These are phyloP conservation scores for Drosophila niveifrons DNA, from an alignment of 2,888 invertebrate genomes.

Conservation along the genomic window DNA sequence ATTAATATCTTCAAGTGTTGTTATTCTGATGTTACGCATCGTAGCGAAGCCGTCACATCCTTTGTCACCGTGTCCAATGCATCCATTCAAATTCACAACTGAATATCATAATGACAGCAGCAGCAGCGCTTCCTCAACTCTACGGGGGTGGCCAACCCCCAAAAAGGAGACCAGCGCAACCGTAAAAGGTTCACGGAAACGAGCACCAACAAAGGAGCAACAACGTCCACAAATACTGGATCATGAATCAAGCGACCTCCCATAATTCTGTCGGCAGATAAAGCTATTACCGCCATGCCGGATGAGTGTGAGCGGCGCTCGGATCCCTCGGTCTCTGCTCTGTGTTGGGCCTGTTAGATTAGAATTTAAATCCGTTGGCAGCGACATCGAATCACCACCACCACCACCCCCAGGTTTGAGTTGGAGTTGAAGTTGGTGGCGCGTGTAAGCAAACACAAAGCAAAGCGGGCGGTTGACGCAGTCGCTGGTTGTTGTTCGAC, in stretches of 20 bases:
- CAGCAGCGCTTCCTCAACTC: slow-evolving; percentile 48
- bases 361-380: slow-evolving; percentile 75
- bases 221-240: slow-evolving; percentile 59
- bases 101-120: slow-evolving; percentile 50
- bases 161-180: background rate
- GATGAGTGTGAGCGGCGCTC: slow-evolving; percentile 66
- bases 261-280: slow-evolving; percentile 85
- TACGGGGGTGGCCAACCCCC: slow-evolving; percentile 35
- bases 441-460: slow-evolving; percentile 63
- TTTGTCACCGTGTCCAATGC: slow-evolving; percentile 30
- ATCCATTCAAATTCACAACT: slow-evolving; percentile 58
- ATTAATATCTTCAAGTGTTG: background rate
- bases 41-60: slow-evolving; percentile 25
- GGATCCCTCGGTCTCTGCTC: slow-evolving; percentile 56
- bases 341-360: slow-evolving; percentile 68
- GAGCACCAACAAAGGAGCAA: slow-evolving; percentile 46
- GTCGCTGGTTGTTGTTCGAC: slow-evolving; percentile 53
- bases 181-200: slow-evolving; percentile 39
- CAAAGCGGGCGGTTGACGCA: slow-evolving; percentile 49
- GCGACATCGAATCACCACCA: slow-evolving; percentile 33
- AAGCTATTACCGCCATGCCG: slow-evolving; percentile 83
- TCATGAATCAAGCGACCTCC: slow-evolving; percentile 83
- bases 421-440: slow-evolving; percentile 33
- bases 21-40: slow-evolving; percentile 6
- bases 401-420: slow-evolving; percentile 13